Conservation (phyloP, 2,888 invertebrate species). For the Malthinus flaveolus region DNA sequence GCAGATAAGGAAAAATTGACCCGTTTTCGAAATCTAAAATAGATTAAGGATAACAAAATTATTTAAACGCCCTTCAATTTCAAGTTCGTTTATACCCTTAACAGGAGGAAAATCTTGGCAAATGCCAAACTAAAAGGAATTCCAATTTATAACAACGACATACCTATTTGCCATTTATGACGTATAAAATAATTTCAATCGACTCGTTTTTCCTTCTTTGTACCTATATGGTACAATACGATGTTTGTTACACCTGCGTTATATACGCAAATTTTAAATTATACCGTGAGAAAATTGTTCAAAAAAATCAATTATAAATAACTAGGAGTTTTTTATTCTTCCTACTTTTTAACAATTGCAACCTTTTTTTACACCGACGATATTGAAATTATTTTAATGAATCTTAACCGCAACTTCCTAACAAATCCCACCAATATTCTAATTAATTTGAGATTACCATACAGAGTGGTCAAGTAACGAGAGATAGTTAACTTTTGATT, state of each 20-base stretch:
- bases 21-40: not conserved
- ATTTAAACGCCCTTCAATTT: constrained; percentile 12
- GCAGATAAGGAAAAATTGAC: too few relatives aligned
- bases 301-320: constrained; percentile 15
- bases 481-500: too few relatives aligned
- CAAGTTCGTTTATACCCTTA: constrained; percentile 17
- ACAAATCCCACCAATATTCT: too few relatives aligned
- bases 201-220: constrained; percentile 31
- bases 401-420: too few relatives aligned
- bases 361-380: too few relatives aligned
- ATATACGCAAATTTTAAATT: constrained; percentile 32
- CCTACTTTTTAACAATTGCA: too few relatives aligned
- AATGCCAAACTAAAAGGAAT: constrained; percentile 24
- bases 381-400: too few relatives aligned
- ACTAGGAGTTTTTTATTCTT: too few relatives aligned
- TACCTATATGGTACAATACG: constrained; percentile 20
- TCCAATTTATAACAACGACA: constrained; percentile 29
- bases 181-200: constrained; percentile 31
- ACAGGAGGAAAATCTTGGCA: constrained; percentile 10
- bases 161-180: constrained; percentile 34
- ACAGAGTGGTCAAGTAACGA: too few relatives aligned
- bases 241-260: constrained; percentile 30
- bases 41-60: constrained; percentile 1
- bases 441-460: too few relatives aligned
- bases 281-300: constrained; percentile 28